Conservation (phyloP, 2,888 invertebrate species). For the Cephus spinipes region DNA sequence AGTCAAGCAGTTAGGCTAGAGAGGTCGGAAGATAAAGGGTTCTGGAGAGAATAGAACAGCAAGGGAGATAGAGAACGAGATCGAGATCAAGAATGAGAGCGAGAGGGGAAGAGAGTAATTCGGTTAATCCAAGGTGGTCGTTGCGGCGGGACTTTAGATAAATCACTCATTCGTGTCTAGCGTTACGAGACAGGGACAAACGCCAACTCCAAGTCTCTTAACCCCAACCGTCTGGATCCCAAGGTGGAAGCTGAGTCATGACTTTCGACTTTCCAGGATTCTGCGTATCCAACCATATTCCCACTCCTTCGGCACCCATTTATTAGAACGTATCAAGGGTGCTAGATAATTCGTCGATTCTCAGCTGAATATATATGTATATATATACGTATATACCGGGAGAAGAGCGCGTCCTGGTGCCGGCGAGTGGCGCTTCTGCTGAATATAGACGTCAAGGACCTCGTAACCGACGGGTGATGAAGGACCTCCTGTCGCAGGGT, state of each 20-base stretch:
- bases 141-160: constrained; percentile 52
- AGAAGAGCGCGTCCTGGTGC: not conserved
- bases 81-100: constrained; percentile 18
- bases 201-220: constrained; percentile 7
- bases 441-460: not conserved
- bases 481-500: not conserved
- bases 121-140: constrained; percentile 60
- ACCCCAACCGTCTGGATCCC: constrained; percentile 1
- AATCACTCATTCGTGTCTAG: constrained; percentile 54
- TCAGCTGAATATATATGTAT: not conserved
- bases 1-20: constrained; percentile 7
- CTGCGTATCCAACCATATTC: not conserved
- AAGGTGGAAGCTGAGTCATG: constrained; percentile 6
- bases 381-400: not conserved
- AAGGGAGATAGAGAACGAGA: not conserved
- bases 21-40: constrained; percentile 16
- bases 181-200: constrained; percentile 29
- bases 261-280: constrained; percentile 1
- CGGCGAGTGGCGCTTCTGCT: not conserved
- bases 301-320: constrained; percentile 18
- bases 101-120: constrained; percentile 45
- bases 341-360: not conserved
- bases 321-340: constrained; percentile 6
- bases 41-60: not conserved
- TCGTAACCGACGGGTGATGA: not conserved